phyloP scores from a whole-genome alignment of 2,797 vertebrate species.

The Anas flavirostris region DNA sequence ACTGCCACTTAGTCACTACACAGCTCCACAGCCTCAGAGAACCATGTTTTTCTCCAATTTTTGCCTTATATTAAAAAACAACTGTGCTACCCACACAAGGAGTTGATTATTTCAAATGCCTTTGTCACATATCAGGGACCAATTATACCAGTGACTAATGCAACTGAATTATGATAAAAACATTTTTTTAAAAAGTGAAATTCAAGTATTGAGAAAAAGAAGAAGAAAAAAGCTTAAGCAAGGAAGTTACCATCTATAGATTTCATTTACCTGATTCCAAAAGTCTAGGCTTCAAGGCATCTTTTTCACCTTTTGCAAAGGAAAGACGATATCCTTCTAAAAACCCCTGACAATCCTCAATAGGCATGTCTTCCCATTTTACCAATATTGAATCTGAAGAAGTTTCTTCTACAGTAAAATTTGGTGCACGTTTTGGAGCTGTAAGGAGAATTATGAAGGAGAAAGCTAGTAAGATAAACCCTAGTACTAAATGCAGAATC shows the following conservation, averaged over 20 bases:
- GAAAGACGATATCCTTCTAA: conserved; percentile 81
- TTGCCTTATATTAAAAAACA: not conserved
- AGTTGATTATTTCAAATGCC: not conserved
- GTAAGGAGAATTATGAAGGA: not conserved
- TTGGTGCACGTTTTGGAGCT: conserved; percentile 79
- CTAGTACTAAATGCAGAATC: not conserved
- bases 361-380: conserved; percentile 80
- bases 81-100: not conserved
- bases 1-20: not conserved
- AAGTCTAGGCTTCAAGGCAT: conserved; percentile 64
- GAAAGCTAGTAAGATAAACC: not conserved
- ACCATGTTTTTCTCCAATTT: not conserved
- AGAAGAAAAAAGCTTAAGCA: not conserved
- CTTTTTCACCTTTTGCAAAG: conserved; percentile 80
- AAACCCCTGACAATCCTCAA: conserved; percentile 80
- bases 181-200: not conserved
- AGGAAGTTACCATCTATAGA: not conserved
- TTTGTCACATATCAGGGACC: not conserved
- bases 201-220: not conserved
- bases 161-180: not conserved
- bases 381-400: conserved; percentile 81
- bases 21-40: not conserved
- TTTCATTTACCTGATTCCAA: conserved; percentile 74
- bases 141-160: not conserved
- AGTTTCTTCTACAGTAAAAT: conserved; percentile 78